Conservation (phyloP, 1,140 invertebrate species). For the Hycleus phaleratus region DNA sequence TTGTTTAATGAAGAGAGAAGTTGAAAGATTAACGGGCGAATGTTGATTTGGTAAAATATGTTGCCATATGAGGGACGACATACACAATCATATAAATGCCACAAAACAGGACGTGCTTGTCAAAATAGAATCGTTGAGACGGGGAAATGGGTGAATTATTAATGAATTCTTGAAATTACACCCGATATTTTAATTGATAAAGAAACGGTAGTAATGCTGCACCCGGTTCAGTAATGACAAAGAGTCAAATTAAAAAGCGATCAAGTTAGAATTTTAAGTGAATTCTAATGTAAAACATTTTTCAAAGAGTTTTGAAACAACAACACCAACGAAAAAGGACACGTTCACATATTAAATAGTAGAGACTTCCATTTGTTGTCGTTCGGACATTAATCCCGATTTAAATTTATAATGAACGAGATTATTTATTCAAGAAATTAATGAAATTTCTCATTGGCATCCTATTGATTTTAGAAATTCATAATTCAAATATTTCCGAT, state of each 20-base stretch:
- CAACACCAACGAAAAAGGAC: conserved; percentile 4
- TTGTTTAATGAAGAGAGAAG: conserved; percentile 4
- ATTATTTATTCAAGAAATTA: conserved; percentile 18
- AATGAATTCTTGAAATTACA: too few relatives aligned
- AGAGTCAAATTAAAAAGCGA: conserved; percentile 25
- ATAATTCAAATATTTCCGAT: conserved; percentile 10
- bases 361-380: conserved; percentile 15
- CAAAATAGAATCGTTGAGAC: conserved; percentile 1
- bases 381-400: conserved; percentile 18
- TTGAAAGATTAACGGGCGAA: background rate
- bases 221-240: conserved; percentile 15
- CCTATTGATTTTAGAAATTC: conserved; percentile 16
- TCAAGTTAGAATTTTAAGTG: conserved; percentile 29
- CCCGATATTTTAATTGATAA: background rate
- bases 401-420: conserved; percentile 20
- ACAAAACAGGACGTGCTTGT: conserved; percentile 3
- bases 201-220: too few relatives aligned
- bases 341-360: background rate
- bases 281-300: conserved; percentile 26
- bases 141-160: conserved; percentile 15
- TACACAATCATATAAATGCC: too few relatives aligned
- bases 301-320: conserved; percentile 4
- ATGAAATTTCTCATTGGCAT: conserved; percentile 15
- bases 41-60: conserved; percentile 8
- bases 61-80: background rate